Percentiles rank a stretch among this genome's conserved stretches.
Conservation (phyloP, 2,797 vertebrate species). For the Eulemur albifrons region DNA sequence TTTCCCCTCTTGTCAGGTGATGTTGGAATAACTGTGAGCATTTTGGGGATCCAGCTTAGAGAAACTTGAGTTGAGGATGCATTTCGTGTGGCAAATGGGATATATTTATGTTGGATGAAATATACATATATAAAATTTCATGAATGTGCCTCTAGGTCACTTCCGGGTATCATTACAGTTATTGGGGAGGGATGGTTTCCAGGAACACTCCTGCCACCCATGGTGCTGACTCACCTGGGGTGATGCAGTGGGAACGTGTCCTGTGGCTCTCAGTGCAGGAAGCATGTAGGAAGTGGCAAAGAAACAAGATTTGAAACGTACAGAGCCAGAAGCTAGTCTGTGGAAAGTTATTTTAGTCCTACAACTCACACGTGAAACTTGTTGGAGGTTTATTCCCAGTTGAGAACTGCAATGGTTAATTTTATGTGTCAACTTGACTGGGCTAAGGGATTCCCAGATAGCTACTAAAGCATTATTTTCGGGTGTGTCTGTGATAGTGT, state of each 20-base stretch:
- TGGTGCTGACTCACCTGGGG: background rate
- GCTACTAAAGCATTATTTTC: background rate
- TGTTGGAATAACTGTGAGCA: background rate
- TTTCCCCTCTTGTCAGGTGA: background rate
- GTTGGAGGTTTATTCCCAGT: background rate
- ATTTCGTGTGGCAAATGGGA: background rate
- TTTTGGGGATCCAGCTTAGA: background rate
- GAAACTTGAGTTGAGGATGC: background rate
- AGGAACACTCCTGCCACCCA: background rate
- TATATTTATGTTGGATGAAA: background rate
- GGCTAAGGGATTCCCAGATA: background rate
- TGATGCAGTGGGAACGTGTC: background rate
- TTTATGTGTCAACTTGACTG: background rate
- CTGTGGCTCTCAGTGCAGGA: background rate
- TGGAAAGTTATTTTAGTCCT: slow-evolving; percentile 1
- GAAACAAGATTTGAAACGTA: background rate
- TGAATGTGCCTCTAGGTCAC: background rate
- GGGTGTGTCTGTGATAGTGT: background rate
- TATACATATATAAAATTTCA: background rate
- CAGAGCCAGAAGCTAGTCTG: background rate
- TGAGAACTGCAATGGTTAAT: background rate
- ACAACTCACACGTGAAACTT: background rate
- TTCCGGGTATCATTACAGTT: background rate
- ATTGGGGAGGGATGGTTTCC: background rate
- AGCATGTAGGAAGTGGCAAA: background rate